Evolutionary conservation across 2,113 vertebrate species (phyloP).

Genomic region (Hydrochoerus hydrochaeris): DNA sequence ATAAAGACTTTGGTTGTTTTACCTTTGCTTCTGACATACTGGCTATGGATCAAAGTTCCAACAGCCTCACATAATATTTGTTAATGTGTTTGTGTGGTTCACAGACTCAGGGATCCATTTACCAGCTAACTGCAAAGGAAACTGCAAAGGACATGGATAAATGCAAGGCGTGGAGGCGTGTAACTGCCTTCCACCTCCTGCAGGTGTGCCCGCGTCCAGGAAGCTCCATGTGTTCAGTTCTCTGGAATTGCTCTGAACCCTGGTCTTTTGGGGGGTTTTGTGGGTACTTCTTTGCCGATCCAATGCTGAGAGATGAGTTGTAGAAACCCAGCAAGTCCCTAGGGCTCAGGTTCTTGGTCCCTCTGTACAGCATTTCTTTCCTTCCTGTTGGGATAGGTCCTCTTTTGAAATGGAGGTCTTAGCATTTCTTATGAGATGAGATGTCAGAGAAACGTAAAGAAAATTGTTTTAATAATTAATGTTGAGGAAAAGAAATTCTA

Average conservation of each 20-base stretch:
- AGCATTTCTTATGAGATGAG: neutral
- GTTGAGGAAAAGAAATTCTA: no score
- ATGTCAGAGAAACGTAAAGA: neutral
- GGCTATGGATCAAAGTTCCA: neutral
- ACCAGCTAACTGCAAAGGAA: no score
- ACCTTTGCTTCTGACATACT: neutral
- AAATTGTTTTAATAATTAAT: no score
- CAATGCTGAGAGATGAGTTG: neutral
- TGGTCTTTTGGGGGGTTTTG: no score
- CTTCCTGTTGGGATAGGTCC: neutral
- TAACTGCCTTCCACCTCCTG: rapidly evolving
- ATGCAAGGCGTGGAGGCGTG: neutral
- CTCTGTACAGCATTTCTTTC: neutral
- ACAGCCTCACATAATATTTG: neutral
- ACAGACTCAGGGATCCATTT: neutral
- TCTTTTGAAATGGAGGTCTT: neutral
- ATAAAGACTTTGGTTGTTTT: neutral
- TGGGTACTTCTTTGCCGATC: no score
- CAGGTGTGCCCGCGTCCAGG: rapidly evolving
- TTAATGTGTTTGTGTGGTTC: neutral
- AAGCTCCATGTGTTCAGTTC: neutral
- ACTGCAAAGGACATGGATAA: no score
- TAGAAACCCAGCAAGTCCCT: neutral
- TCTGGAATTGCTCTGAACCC: no score
- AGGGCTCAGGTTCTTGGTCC: neutral